Evolutionary conservation across 2,797 vertebrate species (phyloP), one percentile per base, ranked within the genome.

Genomic region (Myripristis murdjan): DNA sequence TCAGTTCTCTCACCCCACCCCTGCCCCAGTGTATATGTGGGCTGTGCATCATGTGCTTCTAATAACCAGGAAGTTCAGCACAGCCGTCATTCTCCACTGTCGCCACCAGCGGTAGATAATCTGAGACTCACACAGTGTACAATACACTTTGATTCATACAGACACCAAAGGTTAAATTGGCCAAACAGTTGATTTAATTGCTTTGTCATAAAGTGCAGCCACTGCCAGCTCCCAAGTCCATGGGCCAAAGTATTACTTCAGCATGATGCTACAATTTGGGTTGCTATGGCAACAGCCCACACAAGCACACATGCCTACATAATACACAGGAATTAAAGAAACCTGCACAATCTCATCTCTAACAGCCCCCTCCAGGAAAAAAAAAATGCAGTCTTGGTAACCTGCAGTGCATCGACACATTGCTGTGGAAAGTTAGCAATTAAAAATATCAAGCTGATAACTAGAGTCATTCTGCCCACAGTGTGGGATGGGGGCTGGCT

Each of bases 201-300:
- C 47, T 59, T 64, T 82, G 57, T 64, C 26, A 59, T 47, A 73
- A 75, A 66, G 24, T 68, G 48, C 52, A 64, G 74, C 46, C 47
- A 57, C 20, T 63, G 33, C 59, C 75, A 73, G 68, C 81, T 75
- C 33, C 28, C 70, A 64, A 77, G 67, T 87, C 65, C 64, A 37
- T 54, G 55, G 87, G 77, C 87, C 70, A 88, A 87, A 88, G 72
- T 90, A 82, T 92, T 90, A 87, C 83, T 87, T 86, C 81, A 82
- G 77, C 80, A 85, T 87, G 85, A 92, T 90, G 92, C 89, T 91
- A 90, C 86, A 89, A 92, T 90, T 91, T 89, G 87, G 82, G 92
- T 93, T 92, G 81, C 93, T 83, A 91, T 91, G 82, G 91, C 68
- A 92, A 93, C 92, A 88, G 73, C 93, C 93, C 91, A 94, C 93